Evolutionary conservation across 2,888 invertebrate species (phyloP).

Genomic region (Trachelus iudaicus): DNA sequence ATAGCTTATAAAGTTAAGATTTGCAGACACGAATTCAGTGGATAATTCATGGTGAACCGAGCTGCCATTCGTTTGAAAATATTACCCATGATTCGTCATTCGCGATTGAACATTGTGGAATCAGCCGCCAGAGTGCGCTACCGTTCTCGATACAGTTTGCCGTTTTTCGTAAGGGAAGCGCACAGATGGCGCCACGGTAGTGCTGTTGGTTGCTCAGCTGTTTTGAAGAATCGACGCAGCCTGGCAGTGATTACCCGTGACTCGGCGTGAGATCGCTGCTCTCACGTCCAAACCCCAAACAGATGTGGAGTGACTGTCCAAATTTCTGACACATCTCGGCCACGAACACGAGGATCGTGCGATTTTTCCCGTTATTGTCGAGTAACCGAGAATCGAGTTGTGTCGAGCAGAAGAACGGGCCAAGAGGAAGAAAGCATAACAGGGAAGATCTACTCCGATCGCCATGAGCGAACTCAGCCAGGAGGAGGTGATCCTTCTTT

Average conservation of each 20-base stretch:
- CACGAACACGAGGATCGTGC: constrained; percentile 24
- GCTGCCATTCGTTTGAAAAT: background rate
- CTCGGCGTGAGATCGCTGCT: constrained; percentile 39
- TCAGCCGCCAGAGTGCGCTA: background rate
- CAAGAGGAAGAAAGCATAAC: background rate
- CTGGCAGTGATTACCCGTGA: constrained; percentile 36
- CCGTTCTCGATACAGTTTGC: background rate
- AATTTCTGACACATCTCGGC: constrained; percentile 58
- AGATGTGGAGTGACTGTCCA: constrained; percentile 62
- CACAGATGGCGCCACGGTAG: background rate
- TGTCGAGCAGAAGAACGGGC: constrained; percentile 9
- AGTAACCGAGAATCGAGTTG: background rate
- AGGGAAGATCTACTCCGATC: constrained; percentile 22
- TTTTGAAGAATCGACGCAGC: constrained; percentile 46
- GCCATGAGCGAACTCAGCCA: constrained; percentile 87
- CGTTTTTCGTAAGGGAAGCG: background rate
- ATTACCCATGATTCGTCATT: background rate
- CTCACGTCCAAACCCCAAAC: constrained; percentile 59
- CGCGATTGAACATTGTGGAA: background rate
- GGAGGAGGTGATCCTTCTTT: constrained; percentile 78
- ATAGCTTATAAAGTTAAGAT: background rate
- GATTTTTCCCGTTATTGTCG: constrained; percentile 2
- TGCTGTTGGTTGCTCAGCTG: constrained; percentile 46
- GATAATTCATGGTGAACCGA: background rate
- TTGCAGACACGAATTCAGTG: background rate